Conservation (phyloP, 2,888 invertebrate species). For the Mesoligia furuncula region DNA sequence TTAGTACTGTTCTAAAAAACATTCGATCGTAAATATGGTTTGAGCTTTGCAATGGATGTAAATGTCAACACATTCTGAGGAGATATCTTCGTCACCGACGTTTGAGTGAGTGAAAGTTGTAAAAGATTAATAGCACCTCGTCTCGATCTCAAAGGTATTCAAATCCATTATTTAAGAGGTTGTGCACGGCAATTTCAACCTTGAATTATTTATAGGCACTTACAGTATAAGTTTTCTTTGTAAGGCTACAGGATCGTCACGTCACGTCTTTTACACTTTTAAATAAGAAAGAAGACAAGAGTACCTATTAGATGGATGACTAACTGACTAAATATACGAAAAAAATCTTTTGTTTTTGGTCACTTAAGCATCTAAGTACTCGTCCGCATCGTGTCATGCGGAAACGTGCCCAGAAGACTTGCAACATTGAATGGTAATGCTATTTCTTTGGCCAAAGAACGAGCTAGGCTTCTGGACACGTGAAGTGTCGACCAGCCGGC, state of each 20-base stretch:
- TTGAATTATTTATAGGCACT: constrained; percentile 49
- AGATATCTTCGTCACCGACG: constrained; percentile 8
- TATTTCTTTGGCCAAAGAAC: background rate
- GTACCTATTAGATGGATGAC: background rate
- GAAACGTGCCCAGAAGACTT: background rate
- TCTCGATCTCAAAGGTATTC: constrained; percentile 41
- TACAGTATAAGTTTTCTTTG: constrained; percentile 41
- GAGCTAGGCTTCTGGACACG: too few relatives aligned
- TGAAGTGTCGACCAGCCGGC: background rate
- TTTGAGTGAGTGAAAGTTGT: constrained; percentile 28
- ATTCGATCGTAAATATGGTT: constrained; percentile 1
- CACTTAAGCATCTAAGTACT: background rate
- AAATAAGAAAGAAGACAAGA: background rate
- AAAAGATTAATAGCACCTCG: constrained; percentile 40
- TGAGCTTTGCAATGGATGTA: constrained; percentile 1
- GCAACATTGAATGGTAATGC: background rate
- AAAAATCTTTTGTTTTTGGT: background rate
- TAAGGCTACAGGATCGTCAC: constrained; percentile 8
- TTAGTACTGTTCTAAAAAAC: constrained; percentile 14
- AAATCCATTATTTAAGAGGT: constrained; percentile 59
- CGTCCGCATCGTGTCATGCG: background rate
- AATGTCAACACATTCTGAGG: background rate
- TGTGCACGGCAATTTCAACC: constrained; percentile 24
- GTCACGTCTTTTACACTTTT: background rate
- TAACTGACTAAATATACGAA: background rate